Evolutionary conservation across 1,140 invertebrate species (phyloP).

Genomic region (Drosophila carrolli): DNA sequence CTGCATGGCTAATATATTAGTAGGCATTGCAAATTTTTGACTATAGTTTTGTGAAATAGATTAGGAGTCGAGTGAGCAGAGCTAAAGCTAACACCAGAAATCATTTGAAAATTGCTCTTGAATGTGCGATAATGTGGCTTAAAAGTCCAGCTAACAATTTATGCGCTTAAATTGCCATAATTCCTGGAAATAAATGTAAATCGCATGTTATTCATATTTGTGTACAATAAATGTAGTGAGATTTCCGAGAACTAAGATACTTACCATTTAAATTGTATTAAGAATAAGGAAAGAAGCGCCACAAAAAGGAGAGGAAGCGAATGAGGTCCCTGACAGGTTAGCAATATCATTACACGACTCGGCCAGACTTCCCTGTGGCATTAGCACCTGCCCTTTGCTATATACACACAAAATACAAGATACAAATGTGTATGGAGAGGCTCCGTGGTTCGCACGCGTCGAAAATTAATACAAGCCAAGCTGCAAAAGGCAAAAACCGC

Average conservation of each 20-base stretch:
- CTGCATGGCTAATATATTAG: conserved; percentile 74
- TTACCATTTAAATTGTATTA: background rate
- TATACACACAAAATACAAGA: conserved; percentile 1
- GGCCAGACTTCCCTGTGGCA: conserved; percentile 12
- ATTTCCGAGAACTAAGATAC: conserved; percentile 10
- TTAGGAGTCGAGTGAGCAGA: background rate
- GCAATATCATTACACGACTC: conserved; percentile 17
- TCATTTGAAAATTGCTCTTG: background rate
- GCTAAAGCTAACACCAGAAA: background rate
- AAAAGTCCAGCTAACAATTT: conserved; percentile 1
- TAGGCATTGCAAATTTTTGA: conserved; percentile 61
- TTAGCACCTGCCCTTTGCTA: conserved; percentile 55
- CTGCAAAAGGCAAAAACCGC: conserved; percentile 68
- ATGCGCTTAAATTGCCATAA: background rate
- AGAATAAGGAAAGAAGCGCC: background rate
- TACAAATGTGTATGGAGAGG: conserved; percentile 6
- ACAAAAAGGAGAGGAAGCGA: conserved; percentile 17
- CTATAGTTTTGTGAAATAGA: conserved; percentile 46
- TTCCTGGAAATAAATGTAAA: conserved; percentile 14
- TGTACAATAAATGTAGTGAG: background rate
- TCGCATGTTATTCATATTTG: background rate
- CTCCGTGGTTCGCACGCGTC: conserved; percentile 55
- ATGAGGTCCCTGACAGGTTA: conserved; percentile 27
- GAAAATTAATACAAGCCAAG: conserved; percentile 69
- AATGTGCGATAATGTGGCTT: background rate